Evolutionary conservation across 2,797 vertebrate species (phyloP).

Genomic region (Chiroxiphia lanceolata): DNA sequence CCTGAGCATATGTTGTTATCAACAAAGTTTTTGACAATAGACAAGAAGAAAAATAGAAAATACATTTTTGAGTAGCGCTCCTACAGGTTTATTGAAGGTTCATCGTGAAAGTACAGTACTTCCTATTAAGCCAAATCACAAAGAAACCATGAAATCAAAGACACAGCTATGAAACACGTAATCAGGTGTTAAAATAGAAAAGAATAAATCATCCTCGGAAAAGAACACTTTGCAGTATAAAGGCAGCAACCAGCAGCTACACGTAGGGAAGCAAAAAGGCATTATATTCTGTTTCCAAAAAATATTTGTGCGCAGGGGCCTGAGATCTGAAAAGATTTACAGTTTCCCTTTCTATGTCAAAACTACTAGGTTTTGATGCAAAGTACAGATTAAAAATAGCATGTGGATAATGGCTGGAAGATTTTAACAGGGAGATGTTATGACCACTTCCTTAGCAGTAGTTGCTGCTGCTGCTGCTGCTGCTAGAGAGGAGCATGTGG

Average conservation of each 20-base stretch:
- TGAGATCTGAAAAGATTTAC: background rate
- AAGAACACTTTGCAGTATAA: background rate
- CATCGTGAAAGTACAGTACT: background rate
- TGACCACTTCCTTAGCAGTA: background rate
- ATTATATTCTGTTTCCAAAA: slow-evolving; percentile 2
- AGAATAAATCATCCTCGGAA: background rate
- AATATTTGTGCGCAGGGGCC: background rate
- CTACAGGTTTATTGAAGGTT: background rate
- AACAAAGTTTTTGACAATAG: background rate
- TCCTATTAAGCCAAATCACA: slow-evolving; percentile 5
- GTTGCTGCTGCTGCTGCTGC: background rate
- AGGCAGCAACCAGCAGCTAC: background rate
- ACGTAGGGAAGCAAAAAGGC: background rate
- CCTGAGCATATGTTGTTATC: background rate
- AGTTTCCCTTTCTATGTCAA: background rate
- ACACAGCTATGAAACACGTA: background rate
- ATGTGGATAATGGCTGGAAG: background rate
- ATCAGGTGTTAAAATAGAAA: slow-evolving; percentile 10
- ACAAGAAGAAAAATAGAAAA: background rate
- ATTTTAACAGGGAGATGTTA: slow-evolving; percentile 24
- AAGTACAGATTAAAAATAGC: slow-evolving; percentile 55
- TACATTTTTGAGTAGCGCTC: background rate
- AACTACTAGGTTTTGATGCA: background rate
- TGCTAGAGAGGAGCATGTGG: background rate
- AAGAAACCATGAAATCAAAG: background rate